phyloP scores from a whole-genome alignment of 2,888 invertebrate genomes.

The Griposia aprilina region DNA sequence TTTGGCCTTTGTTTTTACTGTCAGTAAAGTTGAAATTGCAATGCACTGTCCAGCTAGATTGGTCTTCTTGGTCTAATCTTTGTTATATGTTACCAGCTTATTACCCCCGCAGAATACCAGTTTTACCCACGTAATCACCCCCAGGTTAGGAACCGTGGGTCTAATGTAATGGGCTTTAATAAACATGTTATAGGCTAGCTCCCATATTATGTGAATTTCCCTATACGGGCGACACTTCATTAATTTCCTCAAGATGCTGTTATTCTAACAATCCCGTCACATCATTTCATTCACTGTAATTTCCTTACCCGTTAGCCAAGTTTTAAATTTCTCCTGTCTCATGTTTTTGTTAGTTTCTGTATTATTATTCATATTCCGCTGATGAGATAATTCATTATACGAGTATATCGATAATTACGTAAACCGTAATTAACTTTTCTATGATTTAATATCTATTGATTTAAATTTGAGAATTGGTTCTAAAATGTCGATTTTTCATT shows the following conservation, averaged over 20 bases:
- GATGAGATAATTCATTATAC: conserved; percentile 53
- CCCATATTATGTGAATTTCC: not conserved
- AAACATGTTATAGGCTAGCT: not conserved
- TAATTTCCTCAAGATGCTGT: conserved; percentile 8
- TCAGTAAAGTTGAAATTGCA: too few species aligned
- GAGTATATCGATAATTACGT: conserved; percentile 35
- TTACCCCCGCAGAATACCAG: too few species aligned
- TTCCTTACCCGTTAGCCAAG: conserved; percentile 42
- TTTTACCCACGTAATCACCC: too few species aligned
- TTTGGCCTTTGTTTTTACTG: too few species aligned
- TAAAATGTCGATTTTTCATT: not conserved
- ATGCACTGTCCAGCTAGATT: too few species aligned
- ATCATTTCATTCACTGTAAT: conserved; percentile 23
- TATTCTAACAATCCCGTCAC: conserved; percentile 28
- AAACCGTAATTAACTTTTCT: conserved; percentile 23
- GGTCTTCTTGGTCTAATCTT: too few species aligned
- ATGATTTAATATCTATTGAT: conserved; percentile 18
- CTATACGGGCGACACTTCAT: not conserved
- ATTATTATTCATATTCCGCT: conserved; percentile 51
- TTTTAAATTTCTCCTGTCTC: conserved; percentile 67
- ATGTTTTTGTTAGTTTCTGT: conserved; percentile 73
- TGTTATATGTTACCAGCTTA: too few species aligned
- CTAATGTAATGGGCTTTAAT: not conserved
- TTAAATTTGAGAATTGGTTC: conserved; percentile 9
- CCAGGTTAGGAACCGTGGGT: too few species aligned